Base-by-base conservation (phyloP, 2,113 vertebrate genomes). In the Thunnus thynnus region DNA sequence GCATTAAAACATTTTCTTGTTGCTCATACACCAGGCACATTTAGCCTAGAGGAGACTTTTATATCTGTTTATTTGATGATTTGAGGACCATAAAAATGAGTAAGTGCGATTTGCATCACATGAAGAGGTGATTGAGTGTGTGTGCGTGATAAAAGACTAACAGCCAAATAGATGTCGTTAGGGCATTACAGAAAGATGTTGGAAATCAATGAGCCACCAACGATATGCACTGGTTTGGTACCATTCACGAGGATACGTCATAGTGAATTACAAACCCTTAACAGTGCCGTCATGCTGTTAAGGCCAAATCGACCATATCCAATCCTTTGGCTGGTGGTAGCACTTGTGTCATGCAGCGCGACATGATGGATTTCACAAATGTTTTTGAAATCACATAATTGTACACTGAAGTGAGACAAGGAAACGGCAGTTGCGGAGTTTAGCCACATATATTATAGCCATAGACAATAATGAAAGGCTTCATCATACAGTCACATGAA, bases 401-500 rank as follows among this genome's bases (percentile, higher is more conserved):
- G 67, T 58, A 76, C 41, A 55, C 20, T 17, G 60, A 79, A 72
- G 73, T 72, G 63, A 86, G 70, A 90, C 78, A 78, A 88, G 80
- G 71, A 80, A 83, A 67, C 41, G 1, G 30, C 77, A 75, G 79
- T 66, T 88, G 78, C 36, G 1, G 81, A 78, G 78, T 84, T 87
- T 79, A 85, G 87, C 87, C 87, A 69, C 88, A 76, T 88, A 72
- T 84, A 86, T 86, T 86, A 82, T 61, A 90, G 58, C 63, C 79
- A 86, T 41, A 84, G 80, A 88, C 83, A 90, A 85, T 85, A 91
- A 91, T 81, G 80, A 88, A 93, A 87, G 80, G 81, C 85, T 88
- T 80, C 80, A 79, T 88, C 73, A 73, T 88, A 86, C 86, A 93
- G 88, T 93, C 94, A 94, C 93, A 95, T 93, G 91, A 94, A 94